Evolutionary conservation across 2,797 vertebrate species (phyloP), one percentile per base, ranked within the genome.

Genomic region (Notolepis coatsorum): DNA sequence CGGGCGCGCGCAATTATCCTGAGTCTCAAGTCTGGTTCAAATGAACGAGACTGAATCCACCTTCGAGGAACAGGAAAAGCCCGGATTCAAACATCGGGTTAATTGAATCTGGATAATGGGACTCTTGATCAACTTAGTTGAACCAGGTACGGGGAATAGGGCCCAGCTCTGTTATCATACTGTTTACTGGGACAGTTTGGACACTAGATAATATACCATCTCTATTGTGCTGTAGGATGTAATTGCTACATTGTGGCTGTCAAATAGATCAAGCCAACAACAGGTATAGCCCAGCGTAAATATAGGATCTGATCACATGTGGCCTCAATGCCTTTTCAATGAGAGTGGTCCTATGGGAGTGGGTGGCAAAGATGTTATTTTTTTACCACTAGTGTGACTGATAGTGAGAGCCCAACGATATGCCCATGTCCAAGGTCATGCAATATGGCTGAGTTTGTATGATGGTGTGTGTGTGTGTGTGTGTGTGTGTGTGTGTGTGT

Each of bases 401-500:
- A 84, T 7, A 49, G 75, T 82, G 82, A 84, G 12, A 49, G 68
- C 81, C 75, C 62, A 73, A 77, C 64, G 84, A 66, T 70, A 78
- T 80, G 83, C 52, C 71, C 70, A 75, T 67, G 73, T 81, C 56
- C 85, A 89, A 89, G 88, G 86, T 89, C 86, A 84, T 47, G 45
- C 73, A 59, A 66, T 65, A 62, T 38, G 67, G 58, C 77, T 75
- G 71, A 73, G 73, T 60, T 76, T 78, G 58, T 74, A 37, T 58
- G 63, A 69, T 76, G 58, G 63, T 62, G 71, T 71, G 9, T 43
- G 53, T 31, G 21, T 13, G 52, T 28, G 38, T 55, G 25, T 54
- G 51, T 54, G 51, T 27, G 51, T 39, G 52, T 25, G 23, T 42
- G 53, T 56, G 38, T 55, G 59, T 71, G 61, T 70, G 47, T 50